Evolutionary conservation across 2,888 invertebrate genomes (phyloP), one percentile per base, ranked within the genome.

Genomic region (Ariolimax columbianus): DNA sequence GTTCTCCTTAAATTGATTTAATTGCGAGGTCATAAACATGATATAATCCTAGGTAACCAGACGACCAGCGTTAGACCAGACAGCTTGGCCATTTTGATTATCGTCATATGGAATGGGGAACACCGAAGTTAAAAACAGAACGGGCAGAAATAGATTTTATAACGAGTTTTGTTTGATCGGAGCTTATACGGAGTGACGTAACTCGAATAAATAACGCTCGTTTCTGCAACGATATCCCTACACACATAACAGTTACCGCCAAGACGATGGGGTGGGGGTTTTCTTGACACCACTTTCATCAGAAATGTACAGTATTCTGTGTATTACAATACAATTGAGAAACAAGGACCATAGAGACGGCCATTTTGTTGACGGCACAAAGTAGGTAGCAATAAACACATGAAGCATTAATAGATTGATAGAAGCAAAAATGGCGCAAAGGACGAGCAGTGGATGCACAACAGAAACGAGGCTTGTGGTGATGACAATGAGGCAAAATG

Each of bases 21-120:
- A 75, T 75, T 51, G 33, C 75, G 30, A 33, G 17, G n/a, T 51
- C 75, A 51, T 75, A 75, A 75, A 75, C 51, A 51, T 30, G 30
- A 23, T 17, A 33, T 75, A 75, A 75, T 75, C 75, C 51, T 51
- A 51, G 3, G 51, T 51, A 75, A 75, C 75, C 75, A 51, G 2
- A 19, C 30, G 26, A 19, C 51, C 19, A 14, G 36, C 17, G 51
- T 11, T 2, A 51, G 3, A 75, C n/a, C 73, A 47, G n/a, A n/a
- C 43, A 47, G 11, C n/a, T 43, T n/a, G 0, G 33, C 47, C 11
- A 14, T n/a, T 9, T 9, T 30, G 26, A n/a, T 73, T 73, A 73
- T 73, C 73, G n/a, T 30, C 11, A 40, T 4, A 9, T n/a, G 11
- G n/a, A 26, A 33, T 33, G 30, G 66, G 23, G 66, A 30, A 66